phyloP scores from a whole-genome alignment of 2,888 invertebrate species.

The Brenthis hecate region DNA sequence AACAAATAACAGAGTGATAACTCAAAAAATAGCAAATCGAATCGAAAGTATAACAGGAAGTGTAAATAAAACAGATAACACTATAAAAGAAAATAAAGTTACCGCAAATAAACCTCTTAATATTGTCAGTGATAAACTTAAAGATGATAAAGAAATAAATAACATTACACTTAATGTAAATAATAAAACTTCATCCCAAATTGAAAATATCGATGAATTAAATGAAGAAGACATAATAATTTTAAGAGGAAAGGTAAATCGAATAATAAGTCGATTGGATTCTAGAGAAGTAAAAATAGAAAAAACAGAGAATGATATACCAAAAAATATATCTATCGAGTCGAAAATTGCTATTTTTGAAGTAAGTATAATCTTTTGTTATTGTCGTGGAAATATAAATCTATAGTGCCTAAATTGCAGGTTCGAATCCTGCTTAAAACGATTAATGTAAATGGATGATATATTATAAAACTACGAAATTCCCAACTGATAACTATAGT shows the following conservation, averaged over 20 bases:
- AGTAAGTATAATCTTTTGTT: conserved; percentile 48
- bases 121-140: not conserved
- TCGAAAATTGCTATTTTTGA: conserved; percentile 73
- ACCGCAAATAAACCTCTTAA: not conserved
- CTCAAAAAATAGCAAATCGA: too few relatives aligned
- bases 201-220: conserved; percentile 28
- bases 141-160: not conserved
- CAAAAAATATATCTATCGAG: conserved; percentile 57
- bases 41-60: not conserved
- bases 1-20: too few relatives aligned
- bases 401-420: too few relatives aligned
- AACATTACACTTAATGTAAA: not conserved
- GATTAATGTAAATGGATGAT: too few relatives aligned
- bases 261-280: conserved; percentile 50
- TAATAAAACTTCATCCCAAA: conserved; percentile 21
- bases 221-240: conserved; percentile 47
- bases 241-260: conserved; percentile 60
- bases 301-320: conserved; percentile 48
- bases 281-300: conserved; percentile 42
- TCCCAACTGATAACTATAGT: too few relatives aligned
- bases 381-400: too few relatives aligned
- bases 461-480: too few relatives aligned
- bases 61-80: not conserved
- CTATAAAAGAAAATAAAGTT: not conserved
- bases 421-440: too few relatives aligned